Conservation (phyloP, 2,797 vertebrate genomes). For the Pteronotus mesoamericanus region DNA sequence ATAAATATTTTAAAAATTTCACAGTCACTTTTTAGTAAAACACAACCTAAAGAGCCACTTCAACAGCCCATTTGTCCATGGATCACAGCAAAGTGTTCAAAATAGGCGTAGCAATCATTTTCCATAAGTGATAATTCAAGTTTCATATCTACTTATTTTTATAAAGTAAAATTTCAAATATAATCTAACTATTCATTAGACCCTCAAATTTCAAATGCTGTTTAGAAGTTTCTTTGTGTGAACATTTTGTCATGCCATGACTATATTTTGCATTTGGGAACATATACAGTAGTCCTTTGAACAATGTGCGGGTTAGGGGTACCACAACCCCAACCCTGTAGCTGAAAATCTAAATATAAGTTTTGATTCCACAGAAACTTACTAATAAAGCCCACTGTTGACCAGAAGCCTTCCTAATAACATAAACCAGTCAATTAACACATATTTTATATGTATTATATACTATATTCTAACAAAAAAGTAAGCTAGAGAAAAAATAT, state of each 20-base stretch:
- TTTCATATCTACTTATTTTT: conserved; percentile 53
- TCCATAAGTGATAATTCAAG: conserved; percentile 36
- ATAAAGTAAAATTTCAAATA: conserved; percentile 47
- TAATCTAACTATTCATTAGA: conserved; percentile 13
- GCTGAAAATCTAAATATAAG: background rate
- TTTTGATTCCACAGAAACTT: background rate
- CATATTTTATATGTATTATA: background rate
- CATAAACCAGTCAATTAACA: background rate
- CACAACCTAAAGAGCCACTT: background rate
- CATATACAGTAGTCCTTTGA: background rate
- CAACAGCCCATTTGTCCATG: background rate
- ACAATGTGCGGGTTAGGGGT: background rate
- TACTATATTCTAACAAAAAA: background rate
- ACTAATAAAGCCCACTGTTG: background rate
- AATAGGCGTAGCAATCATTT: background rate
- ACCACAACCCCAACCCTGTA: background rate
- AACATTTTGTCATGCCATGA: conserved; percentile 36
- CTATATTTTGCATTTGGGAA: conserved; percentile 1
- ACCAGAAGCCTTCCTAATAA: background rate
- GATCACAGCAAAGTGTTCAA: conserved; percentile 1
- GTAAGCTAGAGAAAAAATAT: background rate
- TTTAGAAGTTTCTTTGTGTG: conserved; percentile 33
- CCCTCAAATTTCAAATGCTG: conserved; percentile 24
- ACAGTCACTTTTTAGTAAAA: background rate
- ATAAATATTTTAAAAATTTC: conserved; percentile 43